Evolutionary conservation across 2,888 invertebrate species (phyloP), one percentile per base, ranked within the genome.

Genomic region (Pristionchus maxplancki): DNA sequence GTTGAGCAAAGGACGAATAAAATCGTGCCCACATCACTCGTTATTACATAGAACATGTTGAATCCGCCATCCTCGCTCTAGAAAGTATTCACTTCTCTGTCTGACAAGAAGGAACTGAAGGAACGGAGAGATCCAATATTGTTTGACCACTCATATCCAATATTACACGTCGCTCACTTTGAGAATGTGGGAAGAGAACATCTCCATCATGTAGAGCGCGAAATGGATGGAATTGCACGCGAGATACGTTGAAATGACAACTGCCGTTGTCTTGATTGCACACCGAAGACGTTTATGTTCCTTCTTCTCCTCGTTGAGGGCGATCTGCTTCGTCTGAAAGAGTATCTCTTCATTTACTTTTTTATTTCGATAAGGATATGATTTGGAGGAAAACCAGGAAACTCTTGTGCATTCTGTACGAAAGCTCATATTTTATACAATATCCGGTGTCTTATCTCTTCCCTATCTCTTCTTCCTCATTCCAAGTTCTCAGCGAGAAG

Each of bases 211-310:
- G 89, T 91, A 92, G 15, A 92, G 89, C 13, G 91, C 74, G 86
- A 93, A 92, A 82, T 93, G 91, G 62, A 91, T 87, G 37, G 91
- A 89, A 85, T 92, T 93, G 71, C 93, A 93, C 8, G 90, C 90
- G 37, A 93, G 92, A 89, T 93, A 93, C 2, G 91, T 91, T 0
- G 91, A 89, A 40, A 93, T 91, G n/a, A 93, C 90, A 13, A 91
- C 91, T 8, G 90, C 91, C 4, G 92, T 92, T 0, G 93, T 92
- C 58, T 90, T 90, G 37, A 92, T 90, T 20, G 93, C 92, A 71
- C 90, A 91, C 28, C 92, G 89, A 0, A 92, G 89, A 24, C 89
- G 83, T 88, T 89, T 87, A 44, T 81, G 78, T 67, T 89, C 89
- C 81, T 83, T 89, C 37, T 81, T 50, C 83, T 89, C 89, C 74